phyloP scores from a whole-genome alignment of 2,888 invertebrate genomes.

The Neocrepidodera transversa region DNA sequence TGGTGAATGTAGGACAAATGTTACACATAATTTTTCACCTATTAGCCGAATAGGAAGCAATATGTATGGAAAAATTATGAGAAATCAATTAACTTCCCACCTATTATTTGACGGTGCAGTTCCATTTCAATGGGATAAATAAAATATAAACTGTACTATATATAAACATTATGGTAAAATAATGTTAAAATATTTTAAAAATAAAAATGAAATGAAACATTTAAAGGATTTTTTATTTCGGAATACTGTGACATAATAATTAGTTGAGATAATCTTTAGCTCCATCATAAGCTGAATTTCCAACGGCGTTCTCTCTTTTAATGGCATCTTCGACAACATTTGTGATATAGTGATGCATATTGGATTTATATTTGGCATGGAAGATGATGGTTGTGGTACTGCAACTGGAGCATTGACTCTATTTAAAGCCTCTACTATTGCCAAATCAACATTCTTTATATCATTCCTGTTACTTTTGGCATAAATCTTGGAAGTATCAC shows the following conservation, averaged over 20 bases:
- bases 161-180: not conserved
- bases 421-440: constrained; percentile 19
- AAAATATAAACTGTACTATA: no score
- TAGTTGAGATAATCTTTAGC: constrained; percentile 18
- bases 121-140: constrained; percentile 32
- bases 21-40: constrained; percentile 7
- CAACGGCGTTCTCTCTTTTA: not conserved
- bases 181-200: not conserved
- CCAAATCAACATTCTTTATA: constrained; percentile 5
- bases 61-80: constrained; percentile 27
- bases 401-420: constrained; percentile 16
- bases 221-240: constrained; percentile 12
- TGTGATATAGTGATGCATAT: constrained; percentile 22
- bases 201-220: not conserved
- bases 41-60: constrained; percentile 21
- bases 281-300: constrained; percentile 26
- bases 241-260: not conserved
- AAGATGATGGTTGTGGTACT: not conserved
- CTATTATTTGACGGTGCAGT: constrained; percentile 27
- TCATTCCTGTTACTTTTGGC: not conserved
- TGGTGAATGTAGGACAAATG: constrained; percentile 28
- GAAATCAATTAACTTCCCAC: constrained; percentile 15
- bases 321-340: constrained; percentile 11
- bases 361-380: constrained; percentile 8
- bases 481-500: not conserved